Evolutionary conservation across 2,888 invertebrate species (phyloP).

Genomic region (Alviniconcha strummeri): DNA sequence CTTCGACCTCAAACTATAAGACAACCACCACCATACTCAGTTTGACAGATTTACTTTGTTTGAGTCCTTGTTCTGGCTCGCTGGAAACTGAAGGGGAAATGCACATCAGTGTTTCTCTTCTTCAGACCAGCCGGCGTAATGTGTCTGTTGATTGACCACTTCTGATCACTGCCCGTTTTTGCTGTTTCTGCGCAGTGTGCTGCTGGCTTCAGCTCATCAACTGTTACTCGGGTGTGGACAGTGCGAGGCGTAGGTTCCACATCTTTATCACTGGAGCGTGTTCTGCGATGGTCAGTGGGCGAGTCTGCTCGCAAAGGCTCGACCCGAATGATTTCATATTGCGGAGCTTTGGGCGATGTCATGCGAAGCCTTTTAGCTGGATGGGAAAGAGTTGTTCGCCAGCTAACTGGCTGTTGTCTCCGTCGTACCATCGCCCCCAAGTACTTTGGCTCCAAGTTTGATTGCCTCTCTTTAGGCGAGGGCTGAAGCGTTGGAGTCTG

Average conservation of each 20-base stretch:
- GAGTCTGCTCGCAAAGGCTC: slow-evolving; percentile 19
- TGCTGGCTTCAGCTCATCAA: slow-evolving; percentile 1
- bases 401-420: slow-evolving; percentile 6
- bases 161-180: slow-evolving; percentile 18
- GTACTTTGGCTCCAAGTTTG: background rate
- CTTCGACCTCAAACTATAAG: too few species aligned
- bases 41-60: slow-evolving; percentile 6
- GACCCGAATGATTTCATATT: slow-evolving; percentile 34
- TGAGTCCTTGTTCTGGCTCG: slow-evolving; percentile 13
- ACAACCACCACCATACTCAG: too few species aligned
- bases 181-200: background rate
- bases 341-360: background rate
- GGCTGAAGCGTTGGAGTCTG: too few species aligned
- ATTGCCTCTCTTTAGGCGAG: background rate
- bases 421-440: slow-evolving; percentile 34
- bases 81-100: slow-evolving; percentile 20
- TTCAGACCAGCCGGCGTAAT: slow-evolving; percentile 1
- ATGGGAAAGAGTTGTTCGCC: background rate
- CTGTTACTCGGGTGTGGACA: slow-evolving; percentile 34
- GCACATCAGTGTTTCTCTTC: slow-evolving; percentile 3
- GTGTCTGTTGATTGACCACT: slow-evolving; percentile 33
- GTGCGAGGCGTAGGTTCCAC: slow-evolving; percentile 19
- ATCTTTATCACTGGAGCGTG: slow-evolving; percentile 15
- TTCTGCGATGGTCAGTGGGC: background rate
- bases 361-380: background rate